Percentiles rank a stretch among this genome's conserved stretches.
Conservation (phyloP, 2,888 invertebrate genomes). For the Baccha elongata region DNA sequence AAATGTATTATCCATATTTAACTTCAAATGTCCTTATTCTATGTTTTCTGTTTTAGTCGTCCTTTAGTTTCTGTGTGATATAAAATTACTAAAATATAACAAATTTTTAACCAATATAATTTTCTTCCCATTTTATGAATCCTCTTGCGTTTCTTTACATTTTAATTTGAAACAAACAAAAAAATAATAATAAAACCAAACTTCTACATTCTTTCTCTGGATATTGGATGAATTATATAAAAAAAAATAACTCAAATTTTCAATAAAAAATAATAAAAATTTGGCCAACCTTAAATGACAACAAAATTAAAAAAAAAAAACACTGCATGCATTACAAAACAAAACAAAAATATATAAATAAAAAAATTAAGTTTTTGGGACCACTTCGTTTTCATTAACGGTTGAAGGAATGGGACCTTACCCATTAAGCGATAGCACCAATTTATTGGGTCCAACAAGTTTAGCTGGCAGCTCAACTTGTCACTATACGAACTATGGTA, state of each 20-base stretch:
- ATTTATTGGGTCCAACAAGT: conserved; percentile 82
- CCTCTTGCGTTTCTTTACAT: conserved; percentile 62
- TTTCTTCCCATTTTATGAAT: conserved; percentile 69
- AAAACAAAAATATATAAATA: conserved; percentile 74
- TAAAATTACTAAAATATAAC: conserved; percentile 30
- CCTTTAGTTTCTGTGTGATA: conserved; percentile 64
- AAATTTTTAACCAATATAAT: conserved; percentile 71
- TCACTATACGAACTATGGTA: conserved; percentile 82
- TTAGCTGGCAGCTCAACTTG: conserved; percentile 80
- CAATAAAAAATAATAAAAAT: conserved; percentile 45
- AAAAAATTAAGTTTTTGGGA: conserved; percentile 82
- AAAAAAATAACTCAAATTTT: conserved; percentile 57
- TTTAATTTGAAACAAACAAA: conserved; percentile 57
- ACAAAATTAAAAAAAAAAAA: conserved; percentile 64
- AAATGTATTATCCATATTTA: conserved; percentile 31
- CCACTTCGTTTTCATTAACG: conserved; percentile 83
- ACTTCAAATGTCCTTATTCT: conserved; percentile 24
- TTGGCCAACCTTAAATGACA: conserved; percentile 63
- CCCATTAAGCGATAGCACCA: conserved; percentile 82
- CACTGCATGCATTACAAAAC: conserved; percentile 70
- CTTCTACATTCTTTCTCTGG: conserved; percentile 62
- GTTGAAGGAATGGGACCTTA: conserved; percentile 83
- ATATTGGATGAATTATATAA: conserved; percentile 68
- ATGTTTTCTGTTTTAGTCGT: conserved; percentile 35
- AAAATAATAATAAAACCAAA: conserved; percentile 72